These are phyloP conservation scores for Himalopsyche kuldschensis DNA, from an alignment of 2,888 invertebrate species.

Conservation along the genomic window DNA sequence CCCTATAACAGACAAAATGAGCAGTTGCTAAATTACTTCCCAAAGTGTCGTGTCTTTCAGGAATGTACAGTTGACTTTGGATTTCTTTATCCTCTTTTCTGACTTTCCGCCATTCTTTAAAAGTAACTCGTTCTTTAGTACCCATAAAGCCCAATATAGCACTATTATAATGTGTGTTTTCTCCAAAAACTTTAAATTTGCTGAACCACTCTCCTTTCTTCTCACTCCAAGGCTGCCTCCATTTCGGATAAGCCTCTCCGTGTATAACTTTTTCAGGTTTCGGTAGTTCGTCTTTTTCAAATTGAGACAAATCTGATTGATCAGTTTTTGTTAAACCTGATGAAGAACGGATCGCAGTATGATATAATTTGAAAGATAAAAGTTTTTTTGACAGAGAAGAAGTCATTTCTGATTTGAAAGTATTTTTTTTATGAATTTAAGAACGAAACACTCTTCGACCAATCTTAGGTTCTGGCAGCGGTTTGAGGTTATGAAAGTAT, in stretches of 20 bases:
- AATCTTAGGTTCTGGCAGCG: too few species aligned
- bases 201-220: conserved; percentile 61
- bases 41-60: conserved; percentile 62
- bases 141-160: not conserved
- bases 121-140: not conserved
- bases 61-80: conserved; percentile 62
- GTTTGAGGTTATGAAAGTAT: too few species aligned
- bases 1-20: conserved; percentile 77
- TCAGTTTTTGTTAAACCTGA: not conserved
- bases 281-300: not conserved
- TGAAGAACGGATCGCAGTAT: not conserved
- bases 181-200: conserved; percentile 60
- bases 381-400: not conserved
- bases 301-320: not conserved
- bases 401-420: not conserved
- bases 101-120: conserved; percentile 57
- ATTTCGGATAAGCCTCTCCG: conserved; percentile 58
- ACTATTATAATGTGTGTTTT: conserved; percentile 44
- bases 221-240: conserved; percentile 66
- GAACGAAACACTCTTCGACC: too few species aligned
- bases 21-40: conserved; percentile 85
- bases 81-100: conserved; percentile 57
- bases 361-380: not conserved
- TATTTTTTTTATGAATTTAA: too few species aligned
- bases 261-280: conserved; percentile 42